phyloP scores from a whole-genome alignment of 2,888 invertebrate genomes.

The Embidobia sp. region DNA sequence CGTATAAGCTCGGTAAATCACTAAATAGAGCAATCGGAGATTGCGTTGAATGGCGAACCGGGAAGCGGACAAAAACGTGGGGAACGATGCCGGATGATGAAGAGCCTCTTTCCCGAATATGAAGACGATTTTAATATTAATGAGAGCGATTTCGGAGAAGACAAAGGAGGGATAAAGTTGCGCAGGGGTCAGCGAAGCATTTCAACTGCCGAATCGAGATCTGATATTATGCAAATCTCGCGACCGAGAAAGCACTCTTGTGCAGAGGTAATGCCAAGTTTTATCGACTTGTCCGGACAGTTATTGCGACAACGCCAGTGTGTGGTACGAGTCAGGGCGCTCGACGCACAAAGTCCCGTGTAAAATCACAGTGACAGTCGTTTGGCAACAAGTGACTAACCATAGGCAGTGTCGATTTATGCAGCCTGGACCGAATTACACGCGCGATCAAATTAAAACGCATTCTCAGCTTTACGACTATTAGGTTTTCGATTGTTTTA shows the following conservation, averaged over 20 bases:
- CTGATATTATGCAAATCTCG: slow-evolving; percentile 59
- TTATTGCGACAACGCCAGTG: slow-evolving; percentile 31
- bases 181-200: slow-evolving; percentile 60
- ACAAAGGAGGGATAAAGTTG: slow-evolving; percentile 53
- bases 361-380: slow-evolving; percentile 29
- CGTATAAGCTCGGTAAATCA: too few species aligned
- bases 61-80: too few species aligned
- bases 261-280: slow-evolving; percentile 57
- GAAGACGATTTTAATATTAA: slow-evolving; percentile 52
- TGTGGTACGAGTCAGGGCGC: slow-evolving; percentile 21
- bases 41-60: too few species aligned
- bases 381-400: slow-evolving; percentile 38
- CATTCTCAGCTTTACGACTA: too few species aligned
- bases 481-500: too few species aligned
- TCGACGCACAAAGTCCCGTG: slow-evolving; percentile 7
- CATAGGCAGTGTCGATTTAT: slow-evolving; percentile 13
- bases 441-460: too few species aligned
- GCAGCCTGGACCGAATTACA: too few species aligned
- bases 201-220: slow-evolving; percentile 59
- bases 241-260: slow-evolving; percentile 45
- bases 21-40: too few species aligned
- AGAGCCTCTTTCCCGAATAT: slow-evolving; percentile 30
- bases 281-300: slow-evolving; percentile 53
- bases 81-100: too few species aligned
- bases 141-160: slow-evolving; percentile 41